Evolutionary conservation across 2,797 vertebrate genomes (phyloP).

Genomic region (Pseudomugil gertrudae): DNA sequence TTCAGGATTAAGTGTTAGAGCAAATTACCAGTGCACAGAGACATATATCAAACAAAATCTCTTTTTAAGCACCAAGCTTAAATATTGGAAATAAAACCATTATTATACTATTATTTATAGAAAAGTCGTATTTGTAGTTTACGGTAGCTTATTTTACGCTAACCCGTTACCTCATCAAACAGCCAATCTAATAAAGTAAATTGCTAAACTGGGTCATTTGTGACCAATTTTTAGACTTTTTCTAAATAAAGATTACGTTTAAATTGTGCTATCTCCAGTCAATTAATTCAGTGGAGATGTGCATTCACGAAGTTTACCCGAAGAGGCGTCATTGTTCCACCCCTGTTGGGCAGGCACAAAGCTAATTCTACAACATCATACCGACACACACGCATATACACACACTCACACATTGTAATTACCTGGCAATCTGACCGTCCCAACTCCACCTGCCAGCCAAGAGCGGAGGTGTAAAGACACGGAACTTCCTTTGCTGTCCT

Average conservation of each 20-base stretch:
- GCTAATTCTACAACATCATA: slow-evolving; percentile 55
- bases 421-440: background rate
- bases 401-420: background rate
- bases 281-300: accelerated
- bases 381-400: slow-evolving; percentile 33
- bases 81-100: background rate
- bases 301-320: slow-evolving; percentile 47
- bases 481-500: background rate
- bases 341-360: slow-evolving; percentile 56
- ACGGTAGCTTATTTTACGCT: background rate
- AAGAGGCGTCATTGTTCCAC: slow-evolving; percentile 67
- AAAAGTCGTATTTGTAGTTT: background rate
- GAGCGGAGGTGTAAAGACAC: background rate
- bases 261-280: no score
- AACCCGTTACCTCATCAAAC: background rate
- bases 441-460: background rate
- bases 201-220: background rate
- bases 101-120: background rate
- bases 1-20: background rate
- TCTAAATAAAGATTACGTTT: no score
- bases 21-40: background rate
- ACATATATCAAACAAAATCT: background rate
- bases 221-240: background rate
- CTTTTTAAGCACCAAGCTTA: background rate
- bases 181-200: background rate